These are phyloP conservation scores for Nemotelus pantherinus DNA, from an alignment of 2,888 invertebrate species.

Conservation along the genomic window DNA sequence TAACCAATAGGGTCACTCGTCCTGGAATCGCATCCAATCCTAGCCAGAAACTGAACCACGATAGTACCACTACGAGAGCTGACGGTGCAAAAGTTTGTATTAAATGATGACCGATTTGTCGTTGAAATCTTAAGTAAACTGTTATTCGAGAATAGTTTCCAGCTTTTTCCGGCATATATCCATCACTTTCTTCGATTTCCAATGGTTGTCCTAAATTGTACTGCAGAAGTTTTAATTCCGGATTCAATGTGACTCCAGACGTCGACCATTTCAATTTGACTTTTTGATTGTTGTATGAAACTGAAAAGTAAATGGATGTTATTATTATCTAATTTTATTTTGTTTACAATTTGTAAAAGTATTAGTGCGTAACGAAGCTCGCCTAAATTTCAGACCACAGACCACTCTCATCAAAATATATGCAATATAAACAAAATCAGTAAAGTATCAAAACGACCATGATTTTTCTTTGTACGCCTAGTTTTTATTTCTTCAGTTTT, in stretches of 20 bases:
- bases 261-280: constrained; percentile 79
- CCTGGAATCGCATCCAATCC: constrained; percentile 87
- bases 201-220: constrained; percentile 81
- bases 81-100: constrained; percentile 89
- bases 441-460: too few species aligned
- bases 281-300: constrained; percentile 82
- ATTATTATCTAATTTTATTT: too few species aligned
- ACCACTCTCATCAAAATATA: too few species aligned
- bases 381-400: too few species aligned
- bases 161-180: constrained; percentile 80
- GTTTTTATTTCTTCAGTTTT: too few species aligned
- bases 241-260: constrained; percentile 79
- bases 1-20: constrained; percentile 81
- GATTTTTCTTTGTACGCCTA: too few species aligned
- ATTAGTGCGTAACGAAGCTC: too few species aligned
- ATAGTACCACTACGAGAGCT: constrained; percentile 81
- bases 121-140: constrained; percentile 82
- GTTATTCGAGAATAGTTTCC: constrained; percentile 84
- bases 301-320: constrained; percentile 64
- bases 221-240: constrained; percentile 81
- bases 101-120: constrained; percentile 85
- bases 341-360: too few species aligned
- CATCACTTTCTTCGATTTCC: constrained; percentile 75
- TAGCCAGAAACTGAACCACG: constrained; percentile 90
- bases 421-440: too few species aligned